Conservation (phyloP, 1,140 invertebrate species). For the Drosophila erecta region DNA sequence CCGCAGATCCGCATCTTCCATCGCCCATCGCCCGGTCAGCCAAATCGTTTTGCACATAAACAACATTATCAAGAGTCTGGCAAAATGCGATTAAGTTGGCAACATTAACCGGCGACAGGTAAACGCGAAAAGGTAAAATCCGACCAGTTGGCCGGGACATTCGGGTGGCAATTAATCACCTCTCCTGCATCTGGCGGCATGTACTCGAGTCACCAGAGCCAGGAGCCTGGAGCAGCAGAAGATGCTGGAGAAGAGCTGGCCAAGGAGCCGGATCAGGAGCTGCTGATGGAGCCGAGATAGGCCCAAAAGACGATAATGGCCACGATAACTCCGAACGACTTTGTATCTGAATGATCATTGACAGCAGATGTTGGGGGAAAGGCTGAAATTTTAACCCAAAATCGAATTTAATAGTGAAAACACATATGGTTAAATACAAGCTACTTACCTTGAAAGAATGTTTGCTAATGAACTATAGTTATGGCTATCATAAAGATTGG, state of each 20-base stretch:
- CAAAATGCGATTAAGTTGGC: slow-evolving; percentile 80
- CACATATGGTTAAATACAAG: too few species aligned
- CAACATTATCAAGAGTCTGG: slow-evolving; percentile 77
- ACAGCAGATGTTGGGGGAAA: slow-evolving; percentile 14
- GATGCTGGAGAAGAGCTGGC: neutral
- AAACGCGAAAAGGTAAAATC: neutral
- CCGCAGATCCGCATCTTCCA: slow-evolving; percentile 8
- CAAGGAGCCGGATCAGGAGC: slow-evolving; percentile 34
- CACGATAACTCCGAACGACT: slow-evolving; percentile 31
- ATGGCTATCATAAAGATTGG: neutral
- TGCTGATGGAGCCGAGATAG: slow-evolving; percentile 45
- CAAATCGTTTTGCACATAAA: slow-evolving; percentile 77
- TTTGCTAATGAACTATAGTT: too few species aligned
- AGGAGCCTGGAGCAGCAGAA: neutral
- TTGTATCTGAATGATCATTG: slow-evolving; percentile 37
- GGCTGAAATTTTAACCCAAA: slow-evolving; percentile 7
- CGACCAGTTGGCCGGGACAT: slow-evolving; percentile 43
- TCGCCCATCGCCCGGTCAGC: slow-evolving; percentile 5
- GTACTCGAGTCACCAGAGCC: slow-evolving; percentile 9
- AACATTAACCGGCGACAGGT: slow-evolving; percentile 75
- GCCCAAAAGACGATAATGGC: slow-evolving; percentile 40
- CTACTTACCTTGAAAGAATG: too few species aligned
- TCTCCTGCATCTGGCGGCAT: slow-evolving; percentile 46
- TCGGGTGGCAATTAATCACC: slow-evolving; percentile 58
- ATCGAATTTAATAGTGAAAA: neutral